Evolutionary conservation across 64 coral and sea anemone genomes (phyloP).

Genomic region (Hydrozoanthus tunicans): DNA sequence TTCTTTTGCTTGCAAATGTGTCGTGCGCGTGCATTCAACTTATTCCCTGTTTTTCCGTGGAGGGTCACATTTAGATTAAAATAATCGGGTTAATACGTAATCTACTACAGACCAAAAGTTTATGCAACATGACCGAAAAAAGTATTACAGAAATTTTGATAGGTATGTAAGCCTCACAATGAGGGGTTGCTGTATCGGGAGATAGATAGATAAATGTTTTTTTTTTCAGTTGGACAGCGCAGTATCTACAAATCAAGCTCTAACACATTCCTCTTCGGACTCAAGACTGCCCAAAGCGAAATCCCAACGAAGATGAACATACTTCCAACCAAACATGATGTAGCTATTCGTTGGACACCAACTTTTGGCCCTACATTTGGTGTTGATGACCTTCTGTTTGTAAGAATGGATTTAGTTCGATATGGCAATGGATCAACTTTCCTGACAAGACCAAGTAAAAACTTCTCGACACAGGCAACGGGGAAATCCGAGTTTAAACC

Average conservation of each 20-base stretch:
- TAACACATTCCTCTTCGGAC: conserved; percentile 26
- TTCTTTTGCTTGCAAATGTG: too few species aligned
- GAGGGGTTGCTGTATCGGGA: too few species aligned
- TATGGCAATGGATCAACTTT: background rate
- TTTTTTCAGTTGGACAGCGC: background rate
- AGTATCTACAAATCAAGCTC: conserved; percentile 28
- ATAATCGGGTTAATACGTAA: too few species aligned
- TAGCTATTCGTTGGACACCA: background rate
- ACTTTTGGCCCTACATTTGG: background rate
- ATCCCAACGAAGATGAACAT: background rate
- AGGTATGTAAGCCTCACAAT: background rate
- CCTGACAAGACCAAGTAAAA: background rate
- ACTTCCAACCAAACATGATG: background rate
- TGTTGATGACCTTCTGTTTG: background rate
- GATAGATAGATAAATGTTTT: background rate
- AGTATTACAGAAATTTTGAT: too few species aligned
- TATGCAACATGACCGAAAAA: too few species aligned
- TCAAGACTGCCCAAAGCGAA: conserved; percentile 13
- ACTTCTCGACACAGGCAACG: background rate
- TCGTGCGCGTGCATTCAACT: too few species aligned
- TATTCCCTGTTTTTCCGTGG: too few species aligned
- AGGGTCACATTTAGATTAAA: too few species aligned
- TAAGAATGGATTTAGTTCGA: background rate
- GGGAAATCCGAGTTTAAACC: background rate
- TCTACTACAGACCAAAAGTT: too few species aligned